Evolutionary conservation across 1,140 invertebrate species (phyloP), one percentile per base, ranked within the genome.

Genomic region (Macrobrachium nipponense): DNA sequence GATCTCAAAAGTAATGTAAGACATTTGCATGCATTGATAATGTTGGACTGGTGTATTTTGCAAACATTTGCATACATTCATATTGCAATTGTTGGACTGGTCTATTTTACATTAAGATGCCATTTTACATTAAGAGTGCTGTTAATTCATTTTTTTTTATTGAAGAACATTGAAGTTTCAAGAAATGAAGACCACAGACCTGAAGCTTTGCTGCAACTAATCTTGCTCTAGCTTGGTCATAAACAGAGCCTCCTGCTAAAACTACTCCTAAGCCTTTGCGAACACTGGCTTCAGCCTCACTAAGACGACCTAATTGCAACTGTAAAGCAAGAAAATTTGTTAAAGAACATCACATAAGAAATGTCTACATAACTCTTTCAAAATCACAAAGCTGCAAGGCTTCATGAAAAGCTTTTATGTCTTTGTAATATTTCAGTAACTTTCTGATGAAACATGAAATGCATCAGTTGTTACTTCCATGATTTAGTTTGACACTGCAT

Each of bases 141-240:
- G 18, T 66, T 51, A 51, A 10, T 12, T n/a, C n/a, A n/a, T n/a
- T n/a, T 51, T 8, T 51, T 51, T 51, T 51, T 6, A 51, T 7
- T 10, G 12, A 51, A 66, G 8, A 66, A 66, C 8, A 66, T 17
- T 23, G 15, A 66, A 20, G 17, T 66, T 66, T 66, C 64, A 66
- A 66, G 23, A 66, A 20, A 17, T 11, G 15, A 23, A 66, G 18
- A 12, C 15, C 8, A 70, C 23, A n/a, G 23, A 80, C 83, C 68
- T 70, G 76, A 18, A 86, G 77, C 20, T 86, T 86, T 51, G 83
- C 83, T 20, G 59, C 76, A 14, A 86, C 62, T n/a, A 86, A 68
- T 51, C 83, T 79, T 23, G 83, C 83, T 61, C 83, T 77, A 23
- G 83, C 83, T 72, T 86, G 83, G 68, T 86, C 83, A 62, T 86